A percentile compares a stretch with the other conserved stretches of the same genome.
Conservation (phyloP, 1,140 invertebrate species). For the Bicyclus anynana region DNA sequence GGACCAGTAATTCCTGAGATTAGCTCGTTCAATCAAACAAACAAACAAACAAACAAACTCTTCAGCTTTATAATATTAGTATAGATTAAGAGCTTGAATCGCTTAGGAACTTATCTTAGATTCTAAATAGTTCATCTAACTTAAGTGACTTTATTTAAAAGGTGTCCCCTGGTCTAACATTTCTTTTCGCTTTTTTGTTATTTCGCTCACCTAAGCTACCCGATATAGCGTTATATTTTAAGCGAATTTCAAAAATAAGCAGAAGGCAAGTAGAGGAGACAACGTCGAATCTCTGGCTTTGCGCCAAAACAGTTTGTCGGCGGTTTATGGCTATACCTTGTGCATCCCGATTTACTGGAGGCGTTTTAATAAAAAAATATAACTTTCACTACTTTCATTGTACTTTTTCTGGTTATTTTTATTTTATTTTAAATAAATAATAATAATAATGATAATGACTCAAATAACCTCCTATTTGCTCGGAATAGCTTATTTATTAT, state of each 20-base stretch:
- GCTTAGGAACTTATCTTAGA: too few species aligned
- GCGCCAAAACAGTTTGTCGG: conserved; percentile 1
- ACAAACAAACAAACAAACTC: too few species aligned
- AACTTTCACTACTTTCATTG: neutral
- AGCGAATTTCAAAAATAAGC: neutral
- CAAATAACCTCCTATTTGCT: too few species aligned
- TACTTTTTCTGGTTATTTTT: neutral
- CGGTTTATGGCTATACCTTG: neutral
- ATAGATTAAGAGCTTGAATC: too few species aligned
- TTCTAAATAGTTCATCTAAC: neutral
- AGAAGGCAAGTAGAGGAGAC: neutral
- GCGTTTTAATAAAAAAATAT: neutral
- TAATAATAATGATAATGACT: too few species aligned
- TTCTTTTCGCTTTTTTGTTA: too few species aligned
- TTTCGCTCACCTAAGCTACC: neutral
- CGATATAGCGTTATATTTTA: neutral
- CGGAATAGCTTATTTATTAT: too few species aligned
- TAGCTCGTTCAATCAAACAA: too few species aligned
- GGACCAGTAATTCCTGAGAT: too few species aligned
- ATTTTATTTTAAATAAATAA: neutral
- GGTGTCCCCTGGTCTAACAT: too few species aligned
- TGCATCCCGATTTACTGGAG: neutral
- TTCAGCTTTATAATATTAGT: too few species aligned
- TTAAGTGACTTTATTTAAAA: neutral
- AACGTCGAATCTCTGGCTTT: neutral